Base-by-base conservation (phyloP, 2,797 vertebrate species). In the Gouania willdenowi region DNA sequence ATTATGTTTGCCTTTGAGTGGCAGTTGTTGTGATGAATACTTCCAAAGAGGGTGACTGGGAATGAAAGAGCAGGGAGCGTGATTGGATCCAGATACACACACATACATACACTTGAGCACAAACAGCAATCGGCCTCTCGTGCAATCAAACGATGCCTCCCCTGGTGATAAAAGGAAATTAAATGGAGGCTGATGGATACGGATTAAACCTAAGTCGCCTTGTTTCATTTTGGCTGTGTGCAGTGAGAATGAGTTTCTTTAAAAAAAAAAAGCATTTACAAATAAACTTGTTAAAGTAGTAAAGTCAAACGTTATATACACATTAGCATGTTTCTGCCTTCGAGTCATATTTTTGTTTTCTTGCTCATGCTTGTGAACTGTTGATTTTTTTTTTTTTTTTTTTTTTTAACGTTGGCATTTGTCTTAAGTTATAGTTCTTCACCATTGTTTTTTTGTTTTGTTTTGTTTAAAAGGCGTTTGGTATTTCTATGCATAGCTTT, bases 1-100 rank as follows among this genome's bases (percentile, higher is more conserved):
- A 84, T 95, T 59, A 79, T 96, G 88, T 95, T 95, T 51, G 91
- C 93, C 79, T 93, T 97, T 54, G 96, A 96, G 71, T 99, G 97
- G 97, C 94, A 98, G 62, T 88, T 93, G 83, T 88, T 98, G 55
- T 99, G 88, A 96, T 64, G 62, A 59, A 16, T 14, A 36, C 28
- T 47, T 47, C 31, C 43, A 49, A 27, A 25, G 45, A 46, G 12
- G 25, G 9, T 20, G 43, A 36, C 16, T 16, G 3, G 23, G 23
- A 27, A 30, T 30, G n/a, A 23, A 8, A 32, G 40, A 54, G 34
- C 43, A 36, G 57, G 40, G 41, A 66, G 49, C 35, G 35, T 41
- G 24, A 2, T 53, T 50, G 56, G 41, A 43, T 45, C 49, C 34
- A 31, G 44, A 19, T 12, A 15, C 3, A 15, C 2, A 16, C 20